Evolutionary conservation across 2,888 invertebrate genomes (phyloP), one percentile per base, ranked within the genome.

Genomic region (Heliconius charithonia): DNA sequence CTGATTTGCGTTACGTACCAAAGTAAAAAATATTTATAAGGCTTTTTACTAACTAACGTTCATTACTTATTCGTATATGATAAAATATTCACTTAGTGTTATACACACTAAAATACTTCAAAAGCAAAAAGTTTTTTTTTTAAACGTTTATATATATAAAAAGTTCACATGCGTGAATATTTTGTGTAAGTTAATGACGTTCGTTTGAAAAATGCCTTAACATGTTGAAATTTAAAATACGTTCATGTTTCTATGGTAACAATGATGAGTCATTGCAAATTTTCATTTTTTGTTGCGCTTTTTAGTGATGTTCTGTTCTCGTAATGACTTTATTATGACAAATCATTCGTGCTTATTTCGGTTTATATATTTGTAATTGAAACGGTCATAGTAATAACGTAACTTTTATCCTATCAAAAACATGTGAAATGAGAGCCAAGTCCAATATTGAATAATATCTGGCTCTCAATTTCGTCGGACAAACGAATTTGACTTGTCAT

Each of bases 1-100:
- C 92, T 92, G 89, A 92, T 92, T 87, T 87, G 85, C 88, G 88
- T 88, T 90, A 88, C 87, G 85, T 84, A 83, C 80, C 70, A 62
- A 75, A 9, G 51, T 71, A 77, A 79, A 59, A 59, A 59, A 59
- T 9, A 74, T 66, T n/a, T 56, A 27, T 75, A 79, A 79, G 66
- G 74, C 65, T 69, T 37, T 45, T 37, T 22, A 74, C 69, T 77
- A 63, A 73, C 63, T 27, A 41, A 12, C 29, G 7, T 51, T 7
- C 7, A 51, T 7, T 51, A 22, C 22, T 9, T 51, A 19, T 51
- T 51, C 9, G 19, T 51, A 19, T 45, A 16, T 4, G 13, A 13
- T 56, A 56, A 7, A 56, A 56, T 22, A 9, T 22, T 22, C n/a
- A 13, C 25, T 25, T 62, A 62, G 7, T 51, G 7, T 51, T 63